Evolutionary conservation across 2,797 vertebrate genomes (phyloP).

Genomic region (Rhincodon typus): DNA sequence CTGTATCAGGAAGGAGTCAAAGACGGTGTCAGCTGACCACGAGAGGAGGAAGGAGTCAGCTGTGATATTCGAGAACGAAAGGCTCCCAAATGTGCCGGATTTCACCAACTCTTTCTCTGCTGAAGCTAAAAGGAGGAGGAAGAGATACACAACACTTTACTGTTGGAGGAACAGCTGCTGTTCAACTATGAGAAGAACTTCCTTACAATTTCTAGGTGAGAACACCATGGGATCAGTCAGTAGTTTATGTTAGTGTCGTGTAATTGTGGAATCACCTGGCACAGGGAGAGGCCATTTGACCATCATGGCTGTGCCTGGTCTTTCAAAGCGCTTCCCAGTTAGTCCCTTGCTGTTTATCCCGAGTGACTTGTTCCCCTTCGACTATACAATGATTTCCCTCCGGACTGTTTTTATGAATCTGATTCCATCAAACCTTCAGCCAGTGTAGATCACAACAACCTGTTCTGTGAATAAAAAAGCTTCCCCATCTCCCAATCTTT

Average conservation of each 20-base stretch:
- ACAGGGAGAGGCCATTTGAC: background rate
- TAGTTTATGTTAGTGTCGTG: no score
- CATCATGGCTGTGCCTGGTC: background rate
- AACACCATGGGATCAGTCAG: no score
- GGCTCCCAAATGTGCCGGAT: background rate
- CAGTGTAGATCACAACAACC: background rate
- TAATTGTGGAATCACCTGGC: background rate
- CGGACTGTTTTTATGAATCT: background rate
- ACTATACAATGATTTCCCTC: background rate
- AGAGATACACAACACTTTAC: background rate
- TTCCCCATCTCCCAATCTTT: no score
- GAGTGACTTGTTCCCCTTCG: background rate
- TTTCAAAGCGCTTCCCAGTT: background rate
- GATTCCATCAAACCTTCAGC: background rate
- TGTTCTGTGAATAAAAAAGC: background rate
- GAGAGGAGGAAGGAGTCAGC: constrained; percentile 1
- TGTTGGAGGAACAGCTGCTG: background rate
- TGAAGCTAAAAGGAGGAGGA: background rate
- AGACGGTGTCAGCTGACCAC: background rate
- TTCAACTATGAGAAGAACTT: background rate
- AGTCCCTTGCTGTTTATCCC: background rate
- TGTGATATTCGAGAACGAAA: constrained; percentile 24
- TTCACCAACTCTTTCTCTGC: background rate
- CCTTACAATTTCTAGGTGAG: background rate
- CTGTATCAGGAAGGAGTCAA: constrained; percentile 30